Conservation (phyloP, 2,888 invertebrate genomes). For the Diarsia rubi region DNA sequence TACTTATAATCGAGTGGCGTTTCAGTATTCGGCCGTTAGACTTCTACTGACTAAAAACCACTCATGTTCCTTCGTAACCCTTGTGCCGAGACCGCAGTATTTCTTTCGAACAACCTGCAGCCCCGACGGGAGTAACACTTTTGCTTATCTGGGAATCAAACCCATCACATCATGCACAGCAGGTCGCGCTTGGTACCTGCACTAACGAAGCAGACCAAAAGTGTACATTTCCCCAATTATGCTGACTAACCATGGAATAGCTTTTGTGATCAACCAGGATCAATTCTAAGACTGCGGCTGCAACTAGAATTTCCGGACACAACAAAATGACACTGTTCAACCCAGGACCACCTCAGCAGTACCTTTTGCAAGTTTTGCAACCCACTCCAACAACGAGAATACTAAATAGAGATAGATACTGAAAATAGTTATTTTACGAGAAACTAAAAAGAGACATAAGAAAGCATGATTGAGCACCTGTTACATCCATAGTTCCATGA, state of each 20-base stretch:
- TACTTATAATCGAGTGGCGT: no score
- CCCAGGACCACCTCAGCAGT: background rate
- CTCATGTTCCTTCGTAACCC: no score
- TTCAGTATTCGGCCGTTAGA: no score
- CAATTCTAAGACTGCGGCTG: background rate
- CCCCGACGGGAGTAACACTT: no score
- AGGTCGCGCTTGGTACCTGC: no score
- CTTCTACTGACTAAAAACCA: no score
- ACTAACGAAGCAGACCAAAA: no score
- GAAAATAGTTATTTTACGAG: background rate
- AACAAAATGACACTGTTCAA: background rate
- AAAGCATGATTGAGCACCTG: background rate
- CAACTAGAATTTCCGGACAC: background rate
- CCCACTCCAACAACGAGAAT: background rate
- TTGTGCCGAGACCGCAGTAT: no score
- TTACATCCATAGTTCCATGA: constrained; percentile 5
- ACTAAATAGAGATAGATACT: background rate
- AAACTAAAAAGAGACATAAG: background rate
- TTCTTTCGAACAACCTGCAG: no score
- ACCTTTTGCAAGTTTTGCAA: background rate
- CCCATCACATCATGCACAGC: no score
- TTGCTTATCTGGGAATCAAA: no score
- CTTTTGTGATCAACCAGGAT: background rate
- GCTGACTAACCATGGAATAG: background rate
- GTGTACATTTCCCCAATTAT: background rate